These are phyloP conservation scores for Sinocyclocheilus grahami DNA, from an alignment of 2,113 vertebrate species.

Conservation along the genomic window DNA sequence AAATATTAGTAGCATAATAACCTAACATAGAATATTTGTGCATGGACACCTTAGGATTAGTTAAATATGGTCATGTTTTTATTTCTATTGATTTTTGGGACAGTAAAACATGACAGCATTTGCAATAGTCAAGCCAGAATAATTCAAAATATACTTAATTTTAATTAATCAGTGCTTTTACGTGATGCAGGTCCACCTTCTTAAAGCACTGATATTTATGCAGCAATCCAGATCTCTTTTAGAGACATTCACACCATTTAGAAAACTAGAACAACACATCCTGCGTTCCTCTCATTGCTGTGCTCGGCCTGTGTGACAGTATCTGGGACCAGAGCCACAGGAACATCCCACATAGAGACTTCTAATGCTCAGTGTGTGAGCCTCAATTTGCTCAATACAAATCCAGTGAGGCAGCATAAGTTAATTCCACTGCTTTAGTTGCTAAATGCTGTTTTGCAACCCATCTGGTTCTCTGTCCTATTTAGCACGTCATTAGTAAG, in stretches of 20 bases:
- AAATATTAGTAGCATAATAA: neutral
- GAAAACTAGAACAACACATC: constrained; percentile 23
- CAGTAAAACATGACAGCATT: neutral
- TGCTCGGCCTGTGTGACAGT: constrained; percentile 23
- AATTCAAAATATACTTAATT: neutral
- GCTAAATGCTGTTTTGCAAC: constrained; percentile 34
- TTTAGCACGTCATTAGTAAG: constrained; percentile 40
- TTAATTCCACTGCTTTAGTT: constrained; percentile 16
- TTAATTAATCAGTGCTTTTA: neutral
- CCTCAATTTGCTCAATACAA: constrained; percentile 28
- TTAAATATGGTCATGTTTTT: neutral
- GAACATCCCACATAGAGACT: constrained; percentile 10
- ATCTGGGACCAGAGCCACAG: constrained; percentile 49
- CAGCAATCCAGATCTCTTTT: constrained; percentile 24
- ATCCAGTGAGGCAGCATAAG: constrained; percentile 38
- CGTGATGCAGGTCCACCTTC: neutral
- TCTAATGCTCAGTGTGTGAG: constrained; percentile 12
- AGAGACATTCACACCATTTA: constrained; percentile 13
- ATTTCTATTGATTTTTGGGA: neutral
- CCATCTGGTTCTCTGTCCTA: constrained; percentile 27
- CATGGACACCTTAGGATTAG: neutral
- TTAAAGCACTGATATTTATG: neutral
- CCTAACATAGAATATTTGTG: neutral
- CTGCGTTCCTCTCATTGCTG: constrained; percentile 12
- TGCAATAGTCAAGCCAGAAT: neutral